Base-by-base conservation (phyloP, 2,113 vertebrate genomes). In the Gobiocypris rarus region DNA sequence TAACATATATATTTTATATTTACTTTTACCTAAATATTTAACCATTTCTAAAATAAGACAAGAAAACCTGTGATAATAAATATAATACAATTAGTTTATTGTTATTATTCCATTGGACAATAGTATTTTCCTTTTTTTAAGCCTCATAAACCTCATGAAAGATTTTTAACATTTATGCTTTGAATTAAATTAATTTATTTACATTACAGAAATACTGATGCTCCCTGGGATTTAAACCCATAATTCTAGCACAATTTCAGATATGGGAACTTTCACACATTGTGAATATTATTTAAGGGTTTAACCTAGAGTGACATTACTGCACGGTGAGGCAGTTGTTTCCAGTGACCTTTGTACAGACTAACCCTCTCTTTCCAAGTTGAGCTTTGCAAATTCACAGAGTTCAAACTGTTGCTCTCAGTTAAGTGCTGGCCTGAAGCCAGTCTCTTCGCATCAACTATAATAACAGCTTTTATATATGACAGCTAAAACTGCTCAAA, bases 311-410 rank as follows among this genome's bases (percentile, higher is more conserved):
- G 24, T 81, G 38, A 28, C 58, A 26, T 80, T 52, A 52, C 17
- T n/a, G 3, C 82, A 61, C 22, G n/a, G 50, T 19, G 24, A 81
- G 56, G 67, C 9, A 52, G 45, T 59, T 59, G 13, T 63, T 82
- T 84, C 8, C 28, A 50, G 24, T 86, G 84, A 88, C 74, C 87
- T 78, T 89, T 91, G 63, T 88, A 87, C 90, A 91, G 65, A 87
- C 84, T 88, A 79, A 82, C 82, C 75, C 34, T 17, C 58, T 41
- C 48, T 70, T 54, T 19, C 80, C 34, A 70, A 6, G 31, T 9
- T 28, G 11, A 58, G 45, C 48, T 75, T 43, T 38, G 26, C 81
- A 61, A 54, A 84, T 24, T 82, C 54, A 73, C n/a, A 75, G 56
- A 84, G 77, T 67, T 26, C 7, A 52, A 31, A 77, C 24, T 71